Evolutionary conservation across 2,113 vertebrate genomes (phyloP).

Genomic region (Rhadina sibilatrix): DNA sequence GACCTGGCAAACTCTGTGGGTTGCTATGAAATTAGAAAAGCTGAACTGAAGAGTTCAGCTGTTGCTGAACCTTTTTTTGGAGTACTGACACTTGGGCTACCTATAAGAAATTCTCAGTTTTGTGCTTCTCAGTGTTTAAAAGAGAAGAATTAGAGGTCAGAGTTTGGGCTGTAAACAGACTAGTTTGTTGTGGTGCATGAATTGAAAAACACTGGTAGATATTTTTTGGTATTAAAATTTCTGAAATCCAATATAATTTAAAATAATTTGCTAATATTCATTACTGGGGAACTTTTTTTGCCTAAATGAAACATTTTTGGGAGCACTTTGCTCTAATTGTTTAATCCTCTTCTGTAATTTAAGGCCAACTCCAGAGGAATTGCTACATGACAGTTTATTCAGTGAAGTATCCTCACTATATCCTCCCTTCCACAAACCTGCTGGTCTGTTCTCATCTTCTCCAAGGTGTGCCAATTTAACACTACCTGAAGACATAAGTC

Average conservation of each 20-base stretch:
- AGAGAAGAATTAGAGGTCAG: neutral
- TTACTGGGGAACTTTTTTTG: neutral
- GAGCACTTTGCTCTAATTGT: neutral
- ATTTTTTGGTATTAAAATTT: neutral
- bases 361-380: conserved; percentile 85
- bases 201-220: neutral
- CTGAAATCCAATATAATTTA: neutral
- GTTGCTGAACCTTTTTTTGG: neutral
- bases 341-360: neutral
- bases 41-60: no score
- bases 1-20: neutral
- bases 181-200: neutral
- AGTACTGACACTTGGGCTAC: neutral
- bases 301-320: neutral
- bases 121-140: neutral
- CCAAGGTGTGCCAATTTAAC: conserved; percentile 89
- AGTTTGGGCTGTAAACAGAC: neutral
- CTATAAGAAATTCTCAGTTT: neutral
- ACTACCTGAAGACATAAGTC: conserved; percentile 91
- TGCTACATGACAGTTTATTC: conserved; percentile 84
- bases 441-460: conserved; percentile 89
- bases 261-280: neutral
- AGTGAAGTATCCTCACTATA: conserved; percentile 79
- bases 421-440: conserved; percentile 79
- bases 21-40: neutral